These are phyloP conservation scores for Crematogaster levior DNA, from an alignment of 2,888 invertebrate species.

Conservation along the genomic window DNA sequence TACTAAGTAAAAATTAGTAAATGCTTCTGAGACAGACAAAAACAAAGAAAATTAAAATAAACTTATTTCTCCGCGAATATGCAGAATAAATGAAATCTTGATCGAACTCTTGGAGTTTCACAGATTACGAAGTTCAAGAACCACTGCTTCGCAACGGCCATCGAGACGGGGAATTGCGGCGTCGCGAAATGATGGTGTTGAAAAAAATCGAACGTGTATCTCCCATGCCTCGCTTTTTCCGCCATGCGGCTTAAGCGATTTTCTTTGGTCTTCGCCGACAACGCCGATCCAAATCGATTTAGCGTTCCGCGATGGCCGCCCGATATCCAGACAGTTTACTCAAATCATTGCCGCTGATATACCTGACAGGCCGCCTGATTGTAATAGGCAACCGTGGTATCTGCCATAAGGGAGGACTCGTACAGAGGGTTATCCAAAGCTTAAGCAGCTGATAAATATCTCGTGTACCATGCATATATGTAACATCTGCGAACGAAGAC, in stretches of 20 bases:
- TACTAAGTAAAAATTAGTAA: too few relatives aligned
- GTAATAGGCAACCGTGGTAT: constrained; percentile 43
- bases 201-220: constrained; percentile 42
- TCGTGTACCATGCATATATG: constrained; percentile 18
- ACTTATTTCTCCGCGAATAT: neutral
- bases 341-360: constrained; percentile 36
- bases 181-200: constrained; percentile 9
- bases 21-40: neutral
- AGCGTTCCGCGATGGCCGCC: constrained; percentile 37
- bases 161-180: constrained; percentile 12
- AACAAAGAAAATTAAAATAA: neutral
- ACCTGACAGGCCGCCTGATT: constrained; percentile 34
- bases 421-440: constrained; percentile 8
- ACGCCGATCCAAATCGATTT: constrained; percentile 50
- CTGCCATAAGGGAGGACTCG: constrained; percentile 12
- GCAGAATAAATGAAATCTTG: neutral
- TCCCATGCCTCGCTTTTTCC: constrained; percentile 34
- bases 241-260: constrained; percentile 43
- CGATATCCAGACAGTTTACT: constrained; percentile 50
- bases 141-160: constrained; percentile 23
- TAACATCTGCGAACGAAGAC: constrained; percentile 27
- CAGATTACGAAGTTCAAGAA: constrained; percentile 11
- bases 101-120: neutral
- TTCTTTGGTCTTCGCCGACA: constrained; percentile 54
- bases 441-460: constrained; percentile 50